Evolutionary conservation across 2,888 invertebrate genomes (phyloP).

Genomic region (Serripes groenlandicus): DNA sequence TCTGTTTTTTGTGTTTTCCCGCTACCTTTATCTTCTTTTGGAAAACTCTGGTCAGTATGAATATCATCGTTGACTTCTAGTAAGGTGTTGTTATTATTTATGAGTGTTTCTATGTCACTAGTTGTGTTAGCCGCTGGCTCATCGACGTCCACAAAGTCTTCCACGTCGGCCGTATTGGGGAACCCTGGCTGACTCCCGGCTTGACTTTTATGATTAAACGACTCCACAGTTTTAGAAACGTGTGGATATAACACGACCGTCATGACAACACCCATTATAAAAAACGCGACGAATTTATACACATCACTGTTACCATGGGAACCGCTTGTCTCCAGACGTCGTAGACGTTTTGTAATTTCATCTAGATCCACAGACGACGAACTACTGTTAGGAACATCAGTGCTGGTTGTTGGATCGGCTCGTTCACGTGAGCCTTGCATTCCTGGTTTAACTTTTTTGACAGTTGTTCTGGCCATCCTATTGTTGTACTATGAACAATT

Average conservation of each 20-base stretch:
- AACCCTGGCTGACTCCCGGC: background rate
- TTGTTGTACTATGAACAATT: background rate
- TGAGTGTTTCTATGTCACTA: background rate
- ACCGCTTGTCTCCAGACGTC: conserved; percentile 35
- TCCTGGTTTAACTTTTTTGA: no score
- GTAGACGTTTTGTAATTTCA: conserved; percentile 20
- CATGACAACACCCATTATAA: conserved; percentile 59
- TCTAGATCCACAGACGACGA: background rate
- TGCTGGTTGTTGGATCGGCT: background rate
- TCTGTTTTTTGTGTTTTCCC: background rate
- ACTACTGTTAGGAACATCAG: background rate
- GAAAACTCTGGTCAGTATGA: background rate
- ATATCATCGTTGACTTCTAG: background rate
- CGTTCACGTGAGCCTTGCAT: background rate
- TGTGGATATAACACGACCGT: conserved; percentile 54
- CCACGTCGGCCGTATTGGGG: background rate
- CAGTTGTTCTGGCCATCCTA: no score
- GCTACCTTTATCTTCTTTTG: background rate
- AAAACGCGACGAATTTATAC: conserved; percentile 62
- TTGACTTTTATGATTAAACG: background rate
- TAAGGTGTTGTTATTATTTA: background rate
- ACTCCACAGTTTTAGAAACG: conserved; percentile 43
- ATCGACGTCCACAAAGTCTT: conserved; percentile 1
- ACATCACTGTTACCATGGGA: conserved; percentile 43
- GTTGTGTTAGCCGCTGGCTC: background rate